Evolutionary conservation across 2,888 invertebrate species (phyloP), one percentile per base, ranked within the genome.

Genomic region (Agelastica alni): DNA sequence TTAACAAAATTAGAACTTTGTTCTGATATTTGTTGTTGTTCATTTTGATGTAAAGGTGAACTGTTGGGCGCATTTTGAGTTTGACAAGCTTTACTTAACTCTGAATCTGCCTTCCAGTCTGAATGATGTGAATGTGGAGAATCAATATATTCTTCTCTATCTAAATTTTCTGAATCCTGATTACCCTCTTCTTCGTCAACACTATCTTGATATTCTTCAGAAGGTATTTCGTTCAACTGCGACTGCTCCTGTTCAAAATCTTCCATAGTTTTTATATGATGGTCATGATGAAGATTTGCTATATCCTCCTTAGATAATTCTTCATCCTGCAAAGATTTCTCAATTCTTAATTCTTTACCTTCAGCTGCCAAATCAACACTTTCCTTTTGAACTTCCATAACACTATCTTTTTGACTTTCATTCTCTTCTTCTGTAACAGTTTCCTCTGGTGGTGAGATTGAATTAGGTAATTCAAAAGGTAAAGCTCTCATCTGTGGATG

Each of bases 61-160:
- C 34, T 49, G 9, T 47, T 56, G 14, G 39, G 53, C 9, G 54
- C 56, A 41, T 44, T 66, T 51, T 70, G 70, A 1, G 76, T 76
- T 59, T 76, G 76, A 41, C 76, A 74, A 2, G 78, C 75, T 66
- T 80, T 80, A 62, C 75, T 76, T 14, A 77, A 68, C 28, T 66
- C 65, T 5, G 60, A 58, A 46, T 59, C 42, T 22, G 60, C 51
- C 20, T 58, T 61, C 67, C 67, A 67, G 4, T 49, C 49, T 31
- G 41, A 12, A 30, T 32, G 16, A 17, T 56, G 56, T 17, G 65
- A 62, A 26, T 51, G 17, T 7, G 65, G 61, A 9, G 67, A 64
- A 16, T 51, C 60, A 13, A 60, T 45, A 46, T 56, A 51, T 32
- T 61, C 54, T 51, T 64, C 56, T 6, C 53, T 54, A 5, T 53